These are phyloP conservation scores for Hyalella azteca DNA, from an alignment of 2,888 invertebrate genomes.

Conservation along the genomic window DNA sequence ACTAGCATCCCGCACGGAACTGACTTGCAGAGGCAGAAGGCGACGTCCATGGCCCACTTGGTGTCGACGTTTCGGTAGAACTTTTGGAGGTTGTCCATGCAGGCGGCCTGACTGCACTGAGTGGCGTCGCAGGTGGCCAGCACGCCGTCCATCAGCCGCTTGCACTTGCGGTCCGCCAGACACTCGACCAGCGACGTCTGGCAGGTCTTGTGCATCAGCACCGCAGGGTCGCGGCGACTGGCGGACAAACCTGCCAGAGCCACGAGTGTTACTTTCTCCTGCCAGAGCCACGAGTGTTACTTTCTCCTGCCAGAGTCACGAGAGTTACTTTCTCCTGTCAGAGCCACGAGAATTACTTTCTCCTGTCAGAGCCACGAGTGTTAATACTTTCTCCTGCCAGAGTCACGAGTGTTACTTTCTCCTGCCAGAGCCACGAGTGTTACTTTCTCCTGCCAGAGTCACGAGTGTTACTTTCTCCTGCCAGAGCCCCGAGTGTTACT, in stretches of 20 bases:
- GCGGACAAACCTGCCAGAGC: slow-evolving; percentile 30
- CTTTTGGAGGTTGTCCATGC: slow-evolving; percentile 83
- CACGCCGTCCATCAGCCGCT: slow-evolving; percentile 80
- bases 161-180: slow-evolving; percentile 69
- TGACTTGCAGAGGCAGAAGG: slow-evolving; percentile 92
- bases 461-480: too few species aligned
- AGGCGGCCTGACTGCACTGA: slow-evolving; percentile 78
- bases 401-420: too few species aligned
- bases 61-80: slow-evolving; percentile 83
- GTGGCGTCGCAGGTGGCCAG: slow-evolving; percentile 79
- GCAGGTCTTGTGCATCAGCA: slow-evolving; percentile 47
- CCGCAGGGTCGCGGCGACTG: background rate
- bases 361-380: too few species aligned
- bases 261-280: background rate
- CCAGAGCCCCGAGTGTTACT: too few species aligned
- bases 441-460: too few species aligned
- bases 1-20: slow-evolving; percentile 63
- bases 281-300: too few species aligned
- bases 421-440: too few species aligned
- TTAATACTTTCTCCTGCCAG: too few species aligned
- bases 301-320: too few species aligned
- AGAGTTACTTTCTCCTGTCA: too few species aligned
- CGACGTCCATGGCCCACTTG: slow-evolving; percentile 85
- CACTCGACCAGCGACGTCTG: slow-evolving; percentile 54
- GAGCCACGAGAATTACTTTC: too few species aligned